Evolutionary conservation across 2,888 invertebrate genomes (phyloP), one percentile per base, ranked within the genome.

Genomic region (Lutraria lutraria): DNA sequence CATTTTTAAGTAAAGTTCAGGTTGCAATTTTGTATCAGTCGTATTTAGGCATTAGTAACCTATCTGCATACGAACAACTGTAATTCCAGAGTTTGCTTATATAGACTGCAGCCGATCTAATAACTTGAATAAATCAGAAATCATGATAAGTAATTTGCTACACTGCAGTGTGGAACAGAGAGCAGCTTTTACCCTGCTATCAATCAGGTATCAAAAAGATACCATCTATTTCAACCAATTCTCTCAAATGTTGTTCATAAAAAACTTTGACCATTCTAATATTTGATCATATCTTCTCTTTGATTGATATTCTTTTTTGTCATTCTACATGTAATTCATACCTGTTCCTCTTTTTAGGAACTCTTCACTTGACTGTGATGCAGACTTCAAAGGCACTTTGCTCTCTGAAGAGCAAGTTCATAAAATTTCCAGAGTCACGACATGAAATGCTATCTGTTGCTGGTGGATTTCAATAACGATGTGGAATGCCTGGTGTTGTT

Each of bases 401-500:
- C 4, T 34, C 31, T 13, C 13, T 84, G 72, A 83, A 29, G 83
- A 29, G 12, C 2, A 13, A 83, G 31, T 83, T 31, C 15, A 63
- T 83, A 1, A 6, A 13, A 15, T 83, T 83, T 43, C 60, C 83
- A 15, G 2, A 0, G 6, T 31, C 60, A 31, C 2, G 53, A 15
- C 12, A 52, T 52, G 52, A 43, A 19, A 31, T 86, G n/a, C 21
- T 53, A 52, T 0, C 0, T 3, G 54, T 81, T 8, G 88, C 89
- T 0, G 82, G 83, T 19, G 84, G 54, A 31, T 90, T 89, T 83
- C 16, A 72, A 21, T 31, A 80, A 34, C 76, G 85, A 63, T 82
- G 89, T 80, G 87, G 88, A 21, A 79, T 90, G 25, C 89, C 87
- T 43, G 85, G 87, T 54, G 85, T 85, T 25, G 83, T 90, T 13